Base-by-base conservation (phyloP, 2,888 invertebrate species). In the Epinotia demarniana region DNA sequence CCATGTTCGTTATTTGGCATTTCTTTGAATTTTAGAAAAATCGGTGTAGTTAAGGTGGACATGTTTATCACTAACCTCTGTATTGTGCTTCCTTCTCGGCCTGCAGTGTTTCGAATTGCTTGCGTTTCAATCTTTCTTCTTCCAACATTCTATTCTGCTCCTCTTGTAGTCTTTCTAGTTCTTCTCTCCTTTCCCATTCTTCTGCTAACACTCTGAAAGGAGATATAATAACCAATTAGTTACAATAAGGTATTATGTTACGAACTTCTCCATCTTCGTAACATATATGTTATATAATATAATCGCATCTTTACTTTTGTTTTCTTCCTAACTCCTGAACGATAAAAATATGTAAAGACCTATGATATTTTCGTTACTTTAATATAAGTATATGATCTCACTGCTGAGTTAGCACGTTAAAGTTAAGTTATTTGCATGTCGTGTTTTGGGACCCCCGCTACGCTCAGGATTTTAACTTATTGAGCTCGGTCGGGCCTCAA, bases 121-220 rank as follows among this genome's bases (percentile, higher is more conserved):
- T 95, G 68, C 97, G 92, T 87, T 97, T 97, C 75, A 96, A 93
- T 80, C 97, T 94, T 88, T 98, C 98, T 83, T 96, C 95, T 85
- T 96, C 96, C 74, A 98, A 86, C 83, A 97, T 94, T 84, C 95
- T 90, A 79, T 95, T 95, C 84, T 97, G 97, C 87, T 97, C 97
- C 83, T 95, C 95, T 88, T 97, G 97, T n/a, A 97, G 90, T 80
- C 95, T 94, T 89, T 98, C 97, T 79, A 98, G 86, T 86, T 97
- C 97, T 85, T 97, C 97, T 79, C 97, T 90, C 84, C 96, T 96
- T 82, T 97, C 97, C 97, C 97, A 97, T 92, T 98, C 98, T 90
- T 98, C 97, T 68, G 96, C 95, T 79, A 97, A 90, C 66, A 97
- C 96, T 80, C 95, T 95, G 80, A 57, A 77, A 77, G 68, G 16